phyloP scores from a whole-genome alignment of 2,797 vertebrate genomes.

The Brachymystax lenok region DNA sequence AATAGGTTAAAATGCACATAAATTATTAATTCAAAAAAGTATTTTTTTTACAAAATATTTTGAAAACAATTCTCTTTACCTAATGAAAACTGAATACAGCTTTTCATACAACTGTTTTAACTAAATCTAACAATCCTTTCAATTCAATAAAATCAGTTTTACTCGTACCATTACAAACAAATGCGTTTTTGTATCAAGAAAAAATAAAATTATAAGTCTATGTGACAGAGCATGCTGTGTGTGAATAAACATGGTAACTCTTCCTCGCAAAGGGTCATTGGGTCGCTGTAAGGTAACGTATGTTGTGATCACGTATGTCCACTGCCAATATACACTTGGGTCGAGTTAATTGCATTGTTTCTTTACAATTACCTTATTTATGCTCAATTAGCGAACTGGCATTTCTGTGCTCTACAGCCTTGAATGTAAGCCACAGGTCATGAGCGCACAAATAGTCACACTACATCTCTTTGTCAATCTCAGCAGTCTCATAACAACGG shows the following conservation, averaged over 20 bases:
- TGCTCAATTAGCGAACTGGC: background rate
- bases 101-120: too few relatives aligned
- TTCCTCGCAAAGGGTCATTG: background rate
- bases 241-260: background rate
- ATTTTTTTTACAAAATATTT: background rate
- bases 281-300: background rate
- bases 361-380: conserved; percentile 6
- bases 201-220: background rate
- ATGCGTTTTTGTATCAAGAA: background rate
- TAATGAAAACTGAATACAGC: too few relatives aligned
- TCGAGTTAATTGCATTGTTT: background rate
- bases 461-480: background rate
- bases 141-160: background rate
- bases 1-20: background rate
- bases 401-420: background rate
- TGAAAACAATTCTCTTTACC: too few relatives aligned
- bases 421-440: background rate
- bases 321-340: background rate
- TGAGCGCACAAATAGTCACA: background rate
- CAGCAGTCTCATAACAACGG: background rate
- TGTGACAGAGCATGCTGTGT: background rate
- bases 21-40: background rate
- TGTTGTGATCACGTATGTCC: background rate
- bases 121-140: too few relatives aligned
- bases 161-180: background rate